Evolutionary conservation across 2,797 vertebrate species (phyloP).

Genomic region (Sphaeramia orbicularis): DNA sequence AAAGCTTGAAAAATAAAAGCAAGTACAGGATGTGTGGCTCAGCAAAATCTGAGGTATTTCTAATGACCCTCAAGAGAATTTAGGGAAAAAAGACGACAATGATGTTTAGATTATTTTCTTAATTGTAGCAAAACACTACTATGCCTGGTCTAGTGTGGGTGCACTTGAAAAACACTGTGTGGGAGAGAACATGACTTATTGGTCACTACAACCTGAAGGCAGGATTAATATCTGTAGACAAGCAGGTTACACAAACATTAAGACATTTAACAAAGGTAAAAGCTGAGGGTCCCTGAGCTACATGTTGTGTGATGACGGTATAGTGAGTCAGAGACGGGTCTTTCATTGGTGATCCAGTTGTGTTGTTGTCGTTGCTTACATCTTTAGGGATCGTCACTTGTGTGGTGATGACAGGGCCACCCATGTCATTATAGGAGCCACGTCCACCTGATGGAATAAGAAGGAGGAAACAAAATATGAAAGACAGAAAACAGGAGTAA

Average conservation of each 20-base stretch:
- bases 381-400: slow-evolving; percentile 99
- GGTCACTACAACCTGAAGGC: slow-evolving; percentile 8
- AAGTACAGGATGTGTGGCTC: too few relatives aligned
- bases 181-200: neutral
- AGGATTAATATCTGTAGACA: neutral
- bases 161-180: neutral
- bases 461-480: slow-evolving; percentile 1
- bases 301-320: neutral
- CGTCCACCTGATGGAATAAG: slow-evolving; percentile 85
- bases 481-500: too few relatives aligned
- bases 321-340: neutral
- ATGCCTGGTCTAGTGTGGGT: neutral
- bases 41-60: too few relatives aligned
- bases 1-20: too few relatives aligned
- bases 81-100: too few relatives aligned
- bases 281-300: too few relatives aligned
- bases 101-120: neutral
- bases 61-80: too few relatives aligned
- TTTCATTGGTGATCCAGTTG: slow-evolving; percentile 2
- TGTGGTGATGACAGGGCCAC: slow-evolving; percentile 97
- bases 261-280: too few relatives aligned
- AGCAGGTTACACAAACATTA: too few relatives aligned
- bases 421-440: slow-evolving; percentile 95
- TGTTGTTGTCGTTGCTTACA: slow-evolving; percentile 82
- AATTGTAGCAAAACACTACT: slow-evolving; percentile 10